Conservation (phyloP, 2,797 vertebrate genomes). For the Sebastes goodei region DNA sequence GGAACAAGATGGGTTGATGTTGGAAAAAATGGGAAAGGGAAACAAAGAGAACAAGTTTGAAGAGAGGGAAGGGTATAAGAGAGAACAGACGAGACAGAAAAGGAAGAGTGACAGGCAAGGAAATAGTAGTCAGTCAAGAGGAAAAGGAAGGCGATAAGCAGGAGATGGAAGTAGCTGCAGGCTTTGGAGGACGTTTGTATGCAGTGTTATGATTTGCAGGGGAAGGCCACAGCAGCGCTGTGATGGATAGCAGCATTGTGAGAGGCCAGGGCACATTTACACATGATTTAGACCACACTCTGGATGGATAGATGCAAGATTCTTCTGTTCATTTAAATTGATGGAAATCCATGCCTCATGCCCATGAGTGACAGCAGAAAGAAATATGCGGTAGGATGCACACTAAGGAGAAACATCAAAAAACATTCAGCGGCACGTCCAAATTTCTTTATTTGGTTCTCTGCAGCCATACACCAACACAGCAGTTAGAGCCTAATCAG, state of each 20-base stretch:
- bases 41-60: slow-evolving; percentile 6
- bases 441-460: background rate
- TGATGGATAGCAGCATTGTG: slow-evolving; percentile 58
- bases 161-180: slow-evolving; percentile 24
- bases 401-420: background rate
- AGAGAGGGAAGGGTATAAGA: background rate
- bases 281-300: slow-evolving; percentile 37
- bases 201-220: slow-evolving; percentile 52
- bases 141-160: slow-evolving; percentile 8
- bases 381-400: background rate
- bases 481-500: slow-evolving; percentile 14
- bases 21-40: background rate
- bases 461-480: background rate
- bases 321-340: slow-evolving; percentile 29
- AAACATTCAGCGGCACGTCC: background rate
- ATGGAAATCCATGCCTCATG: slow-evolving; percentile 18
- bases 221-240: slow-evolving; percentile 28
- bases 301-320: slow-evolving; percentile 19
- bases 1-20: slow-evolving; percentile 25
- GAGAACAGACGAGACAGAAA: background rate
- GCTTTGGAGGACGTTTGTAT: slow-evolving; percentile 43
- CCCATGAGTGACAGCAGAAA: slow-evolving; percentile 1
- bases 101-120: background rate
- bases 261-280: slow-evolving; percentile 42
- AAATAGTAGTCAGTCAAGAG: background rate